Conservation (phyloP, 2,888 invertebrate genomes). For the Diarsia mendica region DNA sequence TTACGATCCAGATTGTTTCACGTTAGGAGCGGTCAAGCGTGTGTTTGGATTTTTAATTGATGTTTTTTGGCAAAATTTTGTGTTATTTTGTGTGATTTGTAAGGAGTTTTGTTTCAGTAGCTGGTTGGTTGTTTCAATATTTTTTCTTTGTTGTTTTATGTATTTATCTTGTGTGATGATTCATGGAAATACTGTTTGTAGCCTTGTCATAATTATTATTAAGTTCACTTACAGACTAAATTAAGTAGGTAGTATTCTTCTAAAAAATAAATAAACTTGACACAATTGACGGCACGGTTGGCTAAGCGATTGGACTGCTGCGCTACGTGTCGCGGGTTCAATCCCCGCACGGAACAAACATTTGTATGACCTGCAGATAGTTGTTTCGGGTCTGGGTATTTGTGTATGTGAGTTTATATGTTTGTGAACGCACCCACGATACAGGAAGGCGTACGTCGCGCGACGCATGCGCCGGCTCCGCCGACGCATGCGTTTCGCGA, state of each 20-base stretch:
- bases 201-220: not conserved
- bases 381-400: too few relatives aligned
- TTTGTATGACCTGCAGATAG: too few relatives aligned
- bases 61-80: not conserved
- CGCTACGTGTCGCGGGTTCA: too few relatives aligned
- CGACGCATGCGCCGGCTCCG: too few relatives aligned
- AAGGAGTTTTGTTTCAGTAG: not conserved
- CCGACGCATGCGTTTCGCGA: too few relatives aligned
- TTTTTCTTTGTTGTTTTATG: not conserved
- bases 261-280: not conserved
- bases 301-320: too few relatives aligned
- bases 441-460: too few relatives aligned
- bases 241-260: not conserved
- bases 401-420: too few relatives aligned
- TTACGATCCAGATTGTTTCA: slow-evolving; percentile 64
- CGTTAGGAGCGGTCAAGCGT: slow-evolving; percentile 49
- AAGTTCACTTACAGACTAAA: not conserved
- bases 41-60: slow-evolving; percentile 24
- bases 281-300: too few relatives aligned
- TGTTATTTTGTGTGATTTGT: not conserved
- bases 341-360: too few relatives aligned
- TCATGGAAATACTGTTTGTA: not conserved
- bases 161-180: not conserved
- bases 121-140: not conserved
- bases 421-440: too few relatives aligned